Evolutionary conservation across 2,888 invertebrate species (phyloP).

Genomic region (Sicus ferrugineus): DNA sequence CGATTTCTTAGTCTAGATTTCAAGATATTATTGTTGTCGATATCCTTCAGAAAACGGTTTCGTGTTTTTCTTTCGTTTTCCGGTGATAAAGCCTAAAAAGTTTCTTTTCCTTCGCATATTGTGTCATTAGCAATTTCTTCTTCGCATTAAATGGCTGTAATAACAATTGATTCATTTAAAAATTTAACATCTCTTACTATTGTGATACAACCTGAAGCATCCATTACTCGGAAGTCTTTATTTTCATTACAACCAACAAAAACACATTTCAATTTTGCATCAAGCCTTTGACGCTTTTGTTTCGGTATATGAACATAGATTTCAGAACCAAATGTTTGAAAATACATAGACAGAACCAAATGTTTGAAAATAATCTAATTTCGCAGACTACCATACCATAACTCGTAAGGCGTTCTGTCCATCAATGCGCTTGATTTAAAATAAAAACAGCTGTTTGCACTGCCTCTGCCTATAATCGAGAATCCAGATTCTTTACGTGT

Average conservation of each 20-base stretch:
- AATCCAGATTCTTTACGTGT: no score
- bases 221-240: constrained; percentile 6
- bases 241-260: constrained; percentile 5
- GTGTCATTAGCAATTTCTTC: neutral
- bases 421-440: neutral
- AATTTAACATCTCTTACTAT: constrained; percentile 11
- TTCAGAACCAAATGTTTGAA: constrained; percentile 1
- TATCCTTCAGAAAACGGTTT: neutral
- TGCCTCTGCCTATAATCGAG: constrained; percentile 1
- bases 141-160: neutral
- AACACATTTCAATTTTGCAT: constrained; percentile 5
- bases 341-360: constrained; percentile 13
- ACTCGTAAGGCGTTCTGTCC: constrained; percentile 4
- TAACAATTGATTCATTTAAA: neutral
- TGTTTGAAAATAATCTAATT: neutral
- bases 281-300: constrained; percentile 6
- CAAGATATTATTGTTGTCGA: neutral
- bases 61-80: neutral
- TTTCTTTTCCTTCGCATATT: neutral
- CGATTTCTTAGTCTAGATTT: constrained; percentile 5
- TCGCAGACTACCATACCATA: constrained; percentile 10
- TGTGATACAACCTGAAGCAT: neutral
- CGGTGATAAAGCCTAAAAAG: neutral
- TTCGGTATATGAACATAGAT: constrained; percentile 3
- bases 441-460: neutral